Conservation (phyloP, 2,113 vertebrate genomes). For the Myotis davidii region DNA sequence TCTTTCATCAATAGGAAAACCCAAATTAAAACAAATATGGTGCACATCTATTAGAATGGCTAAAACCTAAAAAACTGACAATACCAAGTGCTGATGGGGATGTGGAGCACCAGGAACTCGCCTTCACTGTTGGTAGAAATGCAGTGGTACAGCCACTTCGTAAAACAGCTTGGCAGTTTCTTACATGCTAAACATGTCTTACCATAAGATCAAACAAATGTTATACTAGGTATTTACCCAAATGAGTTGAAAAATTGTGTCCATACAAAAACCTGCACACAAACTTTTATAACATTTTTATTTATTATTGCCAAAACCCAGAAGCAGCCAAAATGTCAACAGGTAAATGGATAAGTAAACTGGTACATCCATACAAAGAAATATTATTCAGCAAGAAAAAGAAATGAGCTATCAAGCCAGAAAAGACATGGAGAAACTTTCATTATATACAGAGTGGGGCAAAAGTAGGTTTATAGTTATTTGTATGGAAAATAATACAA, state of each 20-base stretch:
- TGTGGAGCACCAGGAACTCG: not conserved
- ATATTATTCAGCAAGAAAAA: not conserved
- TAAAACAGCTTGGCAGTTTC: not conserved
- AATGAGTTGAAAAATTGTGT: not conserved
- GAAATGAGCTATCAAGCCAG: not conserved
- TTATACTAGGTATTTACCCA: not conserved
- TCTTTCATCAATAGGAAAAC: not conserved
- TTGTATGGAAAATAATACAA: not conserved
- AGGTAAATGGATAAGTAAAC: not conserved
- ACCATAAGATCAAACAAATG: not conserved
- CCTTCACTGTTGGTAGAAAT: not conserved
- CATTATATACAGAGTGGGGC: not conserved
- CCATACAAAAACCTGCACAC: not conserved
- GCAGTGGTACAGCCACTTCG: not conserved
- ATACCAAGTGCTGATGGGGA: not conserved
- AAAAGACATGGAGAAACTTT: not conserved
- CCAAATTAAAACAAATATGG: not conserved
- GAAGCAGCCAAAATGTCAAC: not conserved
- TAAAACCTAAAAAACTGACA: not conserved
- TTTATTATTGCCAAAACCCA: not conserved
- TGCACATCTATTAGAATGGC: not conserved
- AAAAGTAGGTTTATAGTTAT: not conserved
- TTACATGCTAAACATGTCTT: not conserved
- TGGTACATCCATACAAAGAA: not conserved
- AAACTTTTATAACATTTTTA: not conserved